phyloP scores from a whole-genome alignment of 2,797 vertebrate genomes.

The Momotus momota region DNA sequence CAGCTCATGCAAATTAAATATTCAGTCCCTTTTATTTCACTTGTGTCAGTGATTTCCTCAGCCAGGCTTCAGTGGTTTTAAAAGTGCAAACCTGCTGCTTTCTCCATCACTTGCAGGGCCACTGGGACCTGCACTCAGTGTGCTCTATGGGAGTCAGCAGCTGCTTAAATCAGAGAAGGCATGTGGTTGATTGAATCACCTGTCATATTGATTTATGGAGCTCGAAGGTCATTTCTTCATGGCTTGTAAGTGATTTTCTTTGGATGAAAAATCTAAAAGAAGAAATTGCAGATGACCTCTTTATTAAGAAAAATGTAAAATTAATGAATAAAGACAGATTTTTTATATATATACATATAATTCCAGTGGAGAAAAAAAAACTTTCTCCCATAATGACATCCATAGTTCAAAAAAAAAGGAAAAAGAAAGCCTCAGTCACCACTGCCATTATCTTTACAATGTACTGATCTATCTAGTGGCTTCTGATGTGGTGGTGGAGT shows the following conservation, averaged over 20 bases:
- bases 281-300: background rate
- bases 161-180: slow-evolving; percentile 48
- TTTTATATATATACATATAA: background rate
- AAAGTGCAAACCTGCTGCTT: slow-evolving; percentile 64
- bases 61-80: slow-evolving; percentile 61
- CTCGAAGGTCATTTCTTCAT: slow-evolving; percentile 27
- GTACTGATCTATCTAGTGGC: background rate
- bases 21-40: slow-evolving; percentile 44
- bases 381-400: background rate
- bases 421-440: background rate
- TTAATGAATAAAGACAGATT: background rate
- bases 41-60: slow-evolving; percentile 68
- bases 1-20: slow-evolving; percentile 42
- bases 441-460: background rate
- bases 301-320: slow-evolving; percentile 27
- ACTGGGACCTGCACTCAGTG: slow-evolving; percentile 4
- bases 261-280: background rate
- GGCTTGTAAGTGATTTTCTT: slow-evolving; percentile 26
- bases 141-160: slow-evolving; percentile 54
- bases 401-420: background rate
- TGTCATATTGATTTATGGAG: slow-evolving; percentile 69
- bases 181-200: slow-evolving; percentile 66
- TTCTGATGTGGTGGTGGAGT: background rate
- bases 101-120: background rate
- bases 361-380: background rate